Base-by-base conservation (phyloP, 2,113 vertebrate genomes). In the Nothoprocta pentlandii region DNA sequence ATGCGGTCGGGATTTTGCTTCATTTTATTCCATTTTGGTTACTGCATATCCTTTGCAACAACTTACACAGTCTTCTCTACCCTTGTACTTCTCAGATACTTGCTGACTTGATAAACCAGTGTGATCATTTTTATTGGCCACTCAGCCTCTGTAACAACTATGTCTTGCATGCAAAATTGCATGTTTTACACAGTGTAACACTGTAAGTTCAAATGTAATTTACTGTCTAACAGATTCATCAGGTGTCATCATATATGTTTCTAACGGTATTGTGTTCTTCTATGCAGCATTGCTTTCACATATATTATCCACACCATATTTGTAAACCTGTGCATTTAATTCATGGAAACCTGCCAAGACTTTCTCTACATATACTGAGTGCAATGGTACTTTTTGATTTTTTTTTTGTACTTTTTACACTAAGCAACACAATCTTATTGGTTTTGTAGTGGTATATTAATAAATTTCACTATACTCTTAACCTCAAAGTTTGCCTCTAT, bases 151-250 rank as follows among this genome's bases (percentile, higher is more conserved):
- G 71, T 85, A 94, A 90, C 62, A 69, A 76, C 16, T 73, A 66
- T 85, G 30, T 17, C 23, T 85, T 80, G 59, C 64, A 54, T 74
- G 51, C 4, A 77, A 67, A 85, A 88, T 67, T 59, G 58, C 13
- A 70, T 47, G 41, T 91, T 90, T 88, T 85, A 76, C 49, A 76
- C 0, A 0, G 0, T 54, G 46, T 36, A 88, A 32, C 16, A 46
- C 51, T 80, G 71, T 19, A 90, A 90, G n/a, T 23, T 74, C 46
- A 85, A 73, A 85, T 58, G 20, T 82, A 77, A 90, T 77, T 80
- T 87, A 15, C 49, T 16, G 5, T 68, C 39, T 76, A 53, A 4
- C 4, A 80, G 82, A 88, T 59, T 86, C 2, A 80, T 70, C 20
- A 67, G 63, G 49, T 49, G 11, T 12, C n/a, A n/a, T 70, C 61